Percentiles rank a stretch among this genome's conserved stretches.
These are phyloP conservation scores for Dysdera silvatica DNA, from an alignment of 1,140 invertebrate species.

Conservation along the genomic window DNA sequence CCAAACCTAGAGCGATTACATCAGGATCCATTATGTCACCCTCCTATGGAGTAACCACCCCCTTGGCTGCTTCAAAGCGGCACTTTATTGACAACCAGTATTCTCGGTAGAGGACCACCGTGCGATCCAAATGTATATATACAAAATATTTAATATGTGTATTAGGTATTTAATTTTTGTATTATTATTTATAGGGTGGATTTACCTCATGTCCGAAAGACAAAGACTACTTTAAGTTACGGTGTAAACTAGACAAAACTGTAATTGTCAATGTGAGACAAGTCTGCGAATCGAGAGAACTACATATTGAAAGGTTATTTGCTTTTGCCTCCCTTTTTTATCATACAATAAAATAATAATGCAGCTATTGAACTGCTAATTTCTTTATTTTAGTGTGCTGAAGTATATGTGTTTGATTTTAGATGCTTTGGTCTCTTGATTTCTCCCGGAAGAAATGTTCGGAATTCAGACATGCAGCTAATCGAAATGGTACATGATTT, in stretches of 20 bases:
- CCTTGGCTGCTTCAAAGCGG: too few relatives aligned
- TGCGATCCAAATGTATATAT: too few relatives aligned
- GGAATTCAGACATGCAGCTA: constrained; percentile 90
- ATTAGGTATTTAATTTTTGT: neutral
- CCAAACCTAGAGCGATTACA: too few relatives aligned
- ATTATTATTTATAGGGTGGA: constrained; percentile 52
- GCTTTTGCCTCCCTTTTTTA: neutral
- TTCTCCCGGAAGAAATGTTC: constrained; percentile 83
- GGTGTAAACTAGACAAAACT: constrained; percentile 82
- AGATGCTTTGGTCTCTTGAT: constrained; percentile 92
- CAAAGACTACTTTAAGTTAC: constrained; percentile 79
- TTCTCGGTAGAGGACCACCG: too few relatives aligned
- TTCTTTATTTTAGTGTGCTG: neutral
- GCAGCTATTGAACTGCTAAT: neutral
- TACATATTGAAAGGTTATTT: constrained; percentile 45
- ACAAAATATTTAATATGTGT: neutral
- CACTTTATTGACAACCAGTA: too few relatives aligned
- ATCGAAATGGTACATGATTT: constrained; percentile 74
- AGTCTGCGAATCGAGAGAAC: constrained; percentile 48
- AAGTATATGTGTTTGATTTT: constrained; percentile 40
- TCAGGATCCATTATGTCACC: too few relatives aligned
- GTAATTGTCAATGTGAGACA: constrained; percentile 85
- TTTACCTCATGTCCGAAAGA: constrained; percentile 81
- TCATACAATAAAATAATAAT: neutral
- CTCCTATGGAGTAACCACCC: too few relatives aligned